These are phyloP conservation scores for Acrossocheilus wenchowensis DNA, from an alignment of 2,797 vertebrate genomes.

Conservation along the genomic window DNA sequence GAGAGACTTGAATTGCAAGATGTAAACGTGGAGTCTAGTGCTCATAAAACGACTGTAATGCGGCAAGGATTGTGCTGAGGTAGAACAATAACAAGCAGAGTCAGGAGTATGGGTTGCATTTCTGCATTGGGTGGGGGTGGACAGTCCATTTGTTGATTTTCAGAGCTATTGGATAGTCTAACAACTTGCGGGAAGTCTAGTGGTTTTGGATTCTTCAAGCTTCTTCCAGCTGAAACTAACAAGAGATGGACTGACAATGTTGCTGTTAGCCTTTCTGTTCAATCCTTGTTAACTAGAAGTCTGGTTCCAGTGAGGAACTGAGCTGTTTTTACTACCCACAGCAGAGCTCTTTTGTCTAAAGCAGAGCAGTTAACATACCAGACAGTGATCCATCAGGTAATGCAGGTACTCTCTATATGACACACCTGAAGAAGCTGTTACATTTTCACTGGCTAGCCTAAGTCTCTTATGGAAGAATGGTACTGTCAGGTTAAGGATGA, in stretches of 20 bases:
- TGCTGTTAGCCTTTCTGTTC: background rate
- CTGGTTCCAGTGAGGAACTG: background rate
- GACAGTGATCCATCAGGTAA: constrained; percentile 29
- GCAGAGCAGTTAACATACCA: background rate
- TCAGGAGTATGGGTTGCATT: constrained; percentile 28
- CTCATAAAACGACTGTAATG: constrained; percentile 11
- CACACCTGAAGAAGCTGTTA: constrained; percentile 3
- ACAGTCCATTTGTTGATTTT: constrained; percentile 16
- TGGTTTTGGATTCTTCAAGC: background rate
- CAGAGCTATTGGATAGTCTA: background rate
- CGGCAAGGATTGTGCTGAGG: constrained; percentile 5
- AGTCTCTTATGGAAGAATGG: background rate
- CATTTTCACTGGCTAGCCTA: background rate
- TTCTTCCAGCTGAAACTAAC: background rate
- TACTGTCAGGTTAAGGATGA: background rate
- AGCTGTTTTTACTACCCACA: background rate
- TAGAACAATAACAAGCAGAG: constrained; percentile 22
- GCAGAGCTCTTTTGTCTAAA: background rate
- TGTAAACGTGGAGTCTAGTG: background rate
- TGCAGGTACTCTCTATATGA: background rate
- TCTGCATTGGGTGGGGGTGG: constrained; percentile 25
- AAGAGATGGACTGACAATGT: background rate
- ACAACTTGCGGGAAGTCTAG: background rate
- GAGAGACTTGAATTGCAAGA: background rate
- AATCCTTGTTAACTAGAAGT: background rate